A percentile compares a stretch with the other conserved stretches of the same genome.
Conservation (phyloP, 2,113 vertebrate species). For the Trochalopteron elliotii region DNA sequence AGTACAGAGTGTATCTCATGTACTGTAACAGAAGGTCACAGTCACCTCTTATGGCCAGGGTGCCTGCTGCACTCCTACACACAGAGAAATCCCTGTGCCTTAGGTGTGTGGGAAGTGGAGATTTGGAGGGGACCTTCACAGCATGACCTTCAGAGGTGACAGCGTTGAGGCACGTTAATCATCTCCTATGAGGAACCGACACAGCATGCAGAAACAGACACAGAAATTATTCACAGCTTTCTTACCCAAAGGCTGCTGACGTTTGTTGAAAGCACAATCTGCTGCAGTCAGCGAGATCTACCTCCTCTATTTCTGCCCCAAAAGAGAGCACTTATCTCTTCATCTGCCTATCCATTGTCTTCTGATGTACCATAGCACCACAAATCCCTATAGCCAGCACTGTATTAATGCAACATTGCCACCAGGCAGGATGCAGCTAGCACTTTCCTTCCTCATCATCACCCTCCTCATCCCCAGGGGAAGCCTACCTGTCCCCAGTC, state of each 20-base stretch:
- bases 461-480: background rate
- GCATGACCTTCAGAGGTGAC: background rate
- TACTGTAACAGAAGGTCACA: background rate
- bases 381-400: background rate
- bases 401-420: background rate
- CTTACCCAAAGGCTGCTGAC: background rate
- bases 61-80: background rate
- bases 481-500: background rate
- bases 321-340: accelerated
- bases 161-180: background rate
- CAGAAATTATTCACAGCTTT: background rate
- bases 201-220: background rate
- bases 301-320: background rate
- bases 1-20: background rate
- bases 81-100: background rate
- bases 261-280: background rate
- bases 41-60: background rate
- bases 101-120: background rate
- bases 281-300: background rate
- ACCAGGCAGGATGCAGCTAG: background rate
- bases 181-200: background rate
- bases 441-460: background rate
- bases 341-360: background rate
- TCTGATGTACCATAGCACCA: background rate
- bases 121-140: background rate